Conservation (phyloP, 1,140 invertebrate species). For the Drosophila busckii region DNA sequence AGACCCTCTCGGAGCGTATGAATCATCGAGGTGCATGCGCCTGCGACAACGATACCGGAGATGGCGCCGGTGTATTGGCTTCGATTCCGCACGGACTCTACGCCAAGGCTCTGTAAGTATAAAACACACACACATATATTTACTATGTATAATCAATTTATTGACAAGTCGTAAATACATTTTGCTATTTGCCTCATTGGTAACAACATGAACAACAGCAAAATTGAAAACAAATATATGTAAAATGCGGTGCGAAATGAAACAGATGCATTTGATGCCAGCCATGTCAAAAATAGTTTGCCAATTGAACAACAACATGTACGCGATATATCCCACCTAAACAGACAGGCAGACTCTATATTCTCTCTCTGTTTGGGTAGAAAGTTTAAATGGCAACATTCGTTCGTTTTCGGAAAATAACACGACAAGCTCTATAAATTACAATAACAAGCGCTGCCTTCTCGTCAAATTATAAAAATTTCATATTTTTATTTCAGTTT, state of each 20-base stretch:
- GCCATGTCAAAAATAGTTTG: slow-evolving; percentile 58
- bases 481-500: too few species aligned
- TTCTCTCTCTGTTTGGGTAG: slow-evolving; percentile 1
- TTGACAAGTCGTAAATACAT: too few species aligned
- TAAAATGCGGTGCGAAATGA: background rate
- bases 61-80: slow-evolving; percentile 97
- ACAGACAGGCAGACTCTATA: too few species aligned
- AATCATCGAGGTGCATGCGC: slow-evolving; percentile 98
- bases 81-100: slow-evolving; percentile 98
- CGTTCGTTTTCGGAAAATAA: slow-evolving; percentile 27
- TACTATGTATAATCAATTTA: too few species aligned
- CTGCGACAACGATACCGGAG: slow-evolving; percentile 99
- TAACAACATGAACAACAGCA: background rate
- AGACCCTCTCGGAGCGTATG: slow-evolving; percentile 96
- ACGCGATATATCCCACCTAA: too few species aligned
- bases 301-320: slow-evolving; percentile 12
- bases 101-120: slow-evolving; percentile 87
- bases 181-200: slow-evolving; percentile 19
- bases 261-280: slow-evolving; percentile 28
- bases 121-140: slow-evolving; percentile 11
- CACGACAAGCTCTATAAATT: slow-evolving; percentile 36
- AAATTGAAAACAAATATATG: slow-evolving; percentile 7
- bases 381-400: slow-evolving; percentile 33
- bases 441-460: slow-evolving; percentile 9
- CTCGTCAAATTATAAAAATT: background rate